These are phyloP conservation scores for Cinclus cinclus DNA, from an alignment of 2,113 vertebrate genomes.

Conservation along the genomic window DNA sequence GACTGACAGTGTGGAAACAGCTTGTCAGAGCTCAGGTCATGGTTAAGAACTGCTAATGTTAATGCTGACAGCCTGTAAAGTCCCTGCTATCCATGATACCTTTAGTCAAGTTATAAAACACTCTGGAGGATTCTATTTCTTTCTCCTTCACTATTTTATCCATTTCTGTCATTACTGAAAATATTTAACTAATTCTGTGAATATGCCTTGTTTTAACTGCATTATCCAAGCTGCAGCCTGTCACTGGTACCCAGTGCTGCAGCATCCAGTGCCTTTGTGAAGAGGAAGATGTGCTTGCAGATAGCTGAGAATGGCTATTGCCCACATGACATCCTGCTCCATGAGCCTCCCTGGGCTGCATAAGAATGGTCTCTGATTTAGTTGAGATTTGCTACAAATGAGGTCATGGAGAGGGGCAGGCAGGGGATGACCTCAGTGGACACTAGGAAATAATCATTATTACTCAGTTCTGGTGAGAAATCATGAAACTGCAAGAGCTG, in stretches of 20 bases:
- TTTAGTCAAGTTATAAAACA: slow-evolving; percentile 64
- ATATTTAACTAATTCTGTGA: neutral
- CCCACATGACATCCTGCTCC: neutral
- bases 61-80: slow-evolving; percentile 69
- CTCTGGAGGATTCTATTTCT: neutral
- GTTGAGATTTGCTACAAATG: neutral
- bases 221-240: neutral
- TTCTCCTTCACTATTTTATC: neutral
- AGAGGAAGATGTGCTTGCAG: neutral
- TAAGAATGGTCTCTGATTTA: neutral
- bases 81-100: slow-evolving; percentile 60
- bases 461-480: neutral
- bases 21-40: slow-evolving; percentile 69
- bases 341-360: neutral
- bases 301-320: neutral
- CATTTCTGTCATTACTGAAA: neutral
- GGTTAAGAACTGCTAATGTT: slow-evolving; percentile 69
- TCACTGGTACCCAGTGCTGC: neutral
- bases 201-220: neutral
- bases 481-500: neutral
- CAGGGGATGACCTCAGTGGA: neutral
- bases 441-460: neutral
- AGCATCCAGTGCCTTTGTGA: neutral
- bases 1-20: slow-evolving; percentile 69
- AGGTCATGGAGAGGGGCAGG: neutral